Evolutionary conservation across 2,888 invertebrate genomes (phyloP), one percentile per base, ranked within the genome.

Genomic region (Spatulosminthurus flaviceps): DNA sequence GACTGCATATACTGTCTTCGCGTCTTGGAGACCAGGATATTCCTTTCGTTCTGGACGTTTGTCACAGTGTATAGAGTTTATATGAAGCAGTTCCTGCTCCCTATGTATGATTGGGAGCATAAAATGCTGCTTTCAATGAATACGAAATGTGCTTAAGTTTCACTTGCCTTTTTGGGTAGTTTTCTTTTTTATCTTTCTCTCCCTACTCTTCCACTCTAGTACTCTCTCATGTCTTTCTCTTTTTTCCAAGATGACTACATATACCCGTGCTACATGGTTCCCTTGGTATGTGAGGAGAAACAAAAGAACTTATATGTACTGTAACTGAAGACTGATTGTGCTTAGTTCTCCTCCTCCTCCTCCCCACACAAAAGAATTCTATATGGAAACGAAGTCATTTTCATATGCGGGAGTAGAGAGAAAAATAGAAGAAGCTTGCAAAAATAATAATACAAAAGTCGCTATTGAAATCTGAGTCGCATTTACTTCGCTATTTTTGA

Each of bases 81-180:
- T 51, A 51, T 13, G 51, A 51, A 51, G 51, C 51, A 51, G 51
- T 51, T 51, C 51, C 51, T 51, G 51, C 51, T 11, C 16, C n/a
- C 16, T 51, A 51, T 51, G 16, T 51, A 19, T n/a, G 16, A 19
- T 19, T 51, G 51, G 1, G n/a, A 13, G 51, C 16, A 51, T 51
- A 51, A 51, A 51, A 51, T 51, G 51, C 19, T 4, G 5, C 51
- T 51, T 51, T 16, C 51, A 51, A 51, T 19, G 51, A n/a, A 51
- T n/a, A 51, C 51, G n/a, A 51, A n/a, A 51, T 51, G 51, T 51
- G n/a, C 51, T 51, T 51, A 51, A 51, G 51, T 51, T 51, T 51
- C 51, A 51, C 51, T 51, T 51, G 51, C 51, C 51, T 51, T 51
- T 51, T 51, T 51, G n/a, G 51, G n/a, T 51, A 19, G 51, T 51